A percentile compares a stretch with the other conserved stretches of the same genome.
phyloP scores from a whole-genome alignment of 2,888 invertebrate genomes.

The Scaptomyza caliginosa region DNA sequence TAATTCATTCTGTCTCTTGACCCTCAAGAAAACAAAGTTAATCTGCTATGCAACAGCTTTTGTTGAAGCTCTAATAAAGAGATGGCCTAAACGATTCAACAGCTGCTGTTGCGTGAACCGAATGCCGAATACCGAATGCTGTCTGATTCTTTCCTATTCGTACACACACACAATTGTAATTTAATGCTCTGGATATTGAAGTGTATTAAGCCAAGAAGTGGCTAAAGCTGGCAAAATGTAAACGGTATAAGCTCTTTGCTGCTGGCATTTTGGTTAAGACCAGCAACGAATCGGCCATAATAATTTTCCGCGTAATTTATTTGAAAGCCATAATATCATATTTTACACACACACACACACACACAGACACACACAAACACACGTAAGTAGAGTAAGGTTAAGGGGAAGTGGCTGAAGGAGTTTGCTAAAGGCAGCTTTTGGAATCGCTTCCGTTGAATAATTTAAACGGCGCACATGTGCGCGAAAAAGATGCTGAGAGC shows the following conservation, averaged over 20 bases:
- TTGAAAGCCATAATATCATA: conserved; percentile 76
- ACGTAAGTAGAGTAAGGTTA: not conserved
- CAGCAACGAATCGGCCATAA: conserved; percentile 65
- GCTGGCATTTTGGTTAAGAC: conserved; percentile 8
- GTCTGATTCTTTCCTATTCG: not conserved
- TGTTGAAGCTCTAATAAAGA: not conserved
- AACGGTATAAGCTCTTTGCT: not conserved
- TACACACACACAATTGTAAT: not conserved
- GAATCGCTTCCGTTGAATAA: conserved; percentile 72
- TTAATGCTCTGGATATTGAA: not conserved
- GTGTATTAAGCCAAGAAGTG: conserved; percentile 1
- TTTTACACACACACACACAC: conserved; percentile 49
- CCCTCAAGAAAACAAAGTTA: not conserved
- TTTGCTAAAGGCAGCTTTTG: conserved; percentile 21
- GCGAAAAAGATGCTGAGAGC: conserved; percentile 33
- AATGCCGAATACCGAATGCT: not conserved
- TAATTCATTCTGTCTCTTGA: not conserved
- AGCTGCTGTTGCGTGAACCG: not conserved
- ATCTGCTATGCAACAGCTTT: not conserved
- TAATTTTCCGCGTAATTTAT: conserved; percentile 80
- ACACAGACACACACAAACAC: conserved; percentile 13
- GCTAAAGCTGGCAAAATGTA: not conserved
- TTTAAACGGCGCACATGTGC: conserved; percentile 76
- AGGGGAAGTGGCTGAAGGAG: not conserved
- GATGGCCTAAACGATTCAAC: not conserved